A percentile compares a stretch with the other conserved stretches of the same genome.
Evolutionary conservation across 2,797 vertebrate genomes (phyloP).

Genomic region (Nothura maculosa): DNA sequence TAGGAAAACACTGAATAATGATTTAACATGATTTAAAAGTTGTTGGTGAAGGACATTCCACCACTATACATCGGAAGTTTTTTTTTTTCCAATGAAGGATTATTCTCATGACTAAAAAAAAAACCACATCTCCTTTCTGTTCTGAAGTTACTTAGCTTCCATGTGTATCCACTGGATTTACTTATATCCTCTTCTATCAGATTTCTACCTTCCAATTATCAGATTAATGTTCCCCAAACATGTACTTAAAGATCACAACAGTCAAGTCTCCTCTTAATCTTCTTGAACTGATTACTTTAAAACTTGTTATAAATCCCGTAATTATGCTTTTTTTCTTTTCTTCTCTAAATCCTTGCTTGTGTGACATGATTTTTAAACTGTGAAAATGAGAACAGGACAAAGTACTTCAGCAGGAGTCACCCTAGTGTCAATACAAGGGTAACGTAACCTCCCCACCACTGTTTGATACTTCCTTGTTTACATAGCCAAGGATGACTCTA

Average conservation of each 20-base stretch:
- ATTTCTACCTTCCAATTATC: conserved; percentile 3
- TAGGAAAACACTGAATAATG: neutral
- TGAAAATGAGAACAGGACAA: neutral
- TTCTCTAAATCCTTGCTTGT: neutral
- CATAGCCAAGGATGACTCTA: conserved; percentile 16
- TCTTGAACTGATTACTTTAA: neutral
- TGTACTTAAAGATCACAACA: neutral
- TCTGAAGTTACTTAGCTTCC: neutral
- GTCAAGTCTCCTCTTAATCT: conserved; percentile 17
- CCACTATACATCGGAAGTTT: neutral
- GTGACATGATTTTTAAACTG: neutral
- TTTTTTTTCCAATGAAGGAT: neutral
- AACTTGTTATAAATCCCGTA: neutral
- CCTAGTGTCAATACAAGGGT: neutral
- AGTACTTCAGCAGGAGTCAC: neutral
- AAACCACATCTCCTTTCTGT: neutral
- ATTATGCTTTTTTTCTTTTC: neutral
- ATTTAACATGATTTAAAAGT: neutral
- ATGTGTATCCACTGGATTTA: neutral
- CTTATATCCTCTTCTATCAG: neutral
- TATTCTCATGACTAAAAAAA: neutral
- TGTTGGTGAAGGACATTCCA: neutral
- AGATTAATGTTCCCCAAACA: conserved; percentile 3
- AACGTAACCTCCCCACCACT: neutral
- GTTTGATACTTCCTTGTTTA: conserved; percentile 23